Percentiles rank a stretch among this genome's conserved stretches.
phyloP scores from a whole-genome alignment of 2,797 vertebrate species.

The Linurgus olivaceus region DNA sequence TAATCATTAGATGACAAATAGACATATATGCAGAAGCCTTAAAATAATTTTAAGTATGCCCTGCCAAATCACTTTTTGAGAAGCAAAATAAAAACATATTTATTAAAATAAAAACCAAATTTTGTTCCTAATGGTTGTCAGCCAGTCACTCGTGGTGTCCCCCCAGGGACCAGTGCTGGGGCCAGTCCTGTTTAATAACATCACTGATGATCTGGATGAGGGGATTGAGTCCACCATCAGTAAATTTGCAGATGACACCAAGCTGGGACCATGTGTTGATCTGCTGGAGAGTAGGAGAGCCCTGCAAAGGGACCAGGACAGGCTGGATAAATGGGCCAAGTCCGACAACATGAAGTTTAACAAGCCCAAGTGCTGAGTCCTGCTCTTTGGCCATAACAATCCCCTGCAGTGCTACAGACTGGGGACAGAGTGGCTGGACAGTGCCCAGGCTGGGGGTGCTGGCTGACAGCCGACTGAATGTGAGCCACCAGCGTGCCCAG shows the following conservation, averaged over 20 bases:
- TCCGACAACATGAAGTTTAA: not conserved
- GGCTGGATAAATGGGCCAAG: not conserved
- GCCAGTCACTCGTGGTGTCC: not conserved
- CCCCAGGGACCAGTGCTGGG: not conserved
- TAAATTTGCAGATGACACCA: not conserved
- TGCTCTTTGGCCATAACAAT: not conserved
- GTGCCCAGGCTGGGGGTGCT: not conserved
- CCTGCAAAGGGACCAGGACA: not conserved
- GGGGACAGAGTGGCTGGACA: not conserved
- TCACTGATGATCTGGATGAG: not conserved
- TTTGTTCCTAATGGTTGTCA: not conserved
- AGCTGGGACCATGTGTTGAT: not conserved
- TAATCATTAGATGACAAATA: not conserved
- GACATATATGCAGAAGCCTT: not conserved
- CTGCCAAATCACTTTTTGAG: not conserved
- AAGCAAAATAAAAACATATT: not conserved
- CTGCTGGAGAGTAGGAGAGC: not conserved
- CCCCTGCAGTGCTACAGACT: not conserved
- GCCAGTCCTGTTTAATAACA: not conserved
- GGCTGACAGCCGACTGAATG: not conserved
- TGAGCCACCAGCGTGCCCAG: not conserved
- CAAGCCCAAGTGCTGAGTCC: not conserved
- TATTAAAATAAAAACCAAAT: not conserved
- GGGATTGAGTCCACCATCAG: not conserved
- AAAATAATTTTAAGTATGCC: not conserved